Evolutionary conservation across 1,140 invertebrate genomes (phyloP), one percentile per base, ranked within the genome.

Genomic region (Homarus americanus): DNA sequence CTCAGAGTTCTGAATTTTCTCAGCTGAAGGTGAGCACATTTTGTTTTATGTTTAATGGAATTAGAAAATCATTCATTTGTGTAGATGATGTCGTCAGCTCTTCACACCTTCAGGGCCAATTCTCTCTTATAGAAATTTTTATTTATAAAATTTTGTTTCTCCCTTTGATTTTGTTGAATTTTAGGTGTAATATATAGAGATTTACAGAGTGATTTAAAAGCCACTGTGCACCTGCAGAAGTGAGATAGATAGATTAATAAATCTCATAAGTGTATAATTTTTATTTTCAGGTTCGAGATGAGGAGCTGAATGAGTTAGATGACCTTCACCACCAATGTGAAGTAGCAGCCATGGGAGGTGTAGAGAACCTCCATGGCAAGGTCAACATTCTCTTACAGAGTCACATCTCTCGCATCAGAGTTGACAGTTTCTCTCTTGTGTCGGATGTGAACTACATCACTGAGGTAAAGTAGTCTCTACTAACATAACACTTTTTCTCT

Each of bases 301-400:
- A 99, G 93, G 99, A 99, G 95, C 94, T 99, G 93, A 95, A 97
- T 24, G 98, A 99, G 94, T 94, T 99, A 40, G 97, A 99, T 93
- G 94, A 96, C 49, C 94, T 95, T 44, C 93, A 95, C 4, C 95
- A 96, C 53, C 96, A 96, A 93, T 99, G 98, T 94, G 96, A 97
- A 93, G 94, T 98, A 36, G 95, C 96, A 76, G 96, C 97, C 0
- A 95, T 96, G 84, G 97, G 97, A 24, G 97, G 97, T 1, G 96
- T 96, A 28, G 98, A 99, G 94, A 98, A 98, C 94, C 95, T 97
- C 49, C 96, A 97, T 93, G 98, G 98, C 85, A 99, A 99, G 96
- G 98, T 99, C 34, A 99, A 99, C 94, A 98, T 99, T 93, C 95
- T 99, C 7, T 95, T 99, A 91, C 99, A 99, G 94, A 97, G 97